Base-by-base conservation (phyloP, 2,113 vertebrate genomes). In the Copsychus sechellarum region DNA sequence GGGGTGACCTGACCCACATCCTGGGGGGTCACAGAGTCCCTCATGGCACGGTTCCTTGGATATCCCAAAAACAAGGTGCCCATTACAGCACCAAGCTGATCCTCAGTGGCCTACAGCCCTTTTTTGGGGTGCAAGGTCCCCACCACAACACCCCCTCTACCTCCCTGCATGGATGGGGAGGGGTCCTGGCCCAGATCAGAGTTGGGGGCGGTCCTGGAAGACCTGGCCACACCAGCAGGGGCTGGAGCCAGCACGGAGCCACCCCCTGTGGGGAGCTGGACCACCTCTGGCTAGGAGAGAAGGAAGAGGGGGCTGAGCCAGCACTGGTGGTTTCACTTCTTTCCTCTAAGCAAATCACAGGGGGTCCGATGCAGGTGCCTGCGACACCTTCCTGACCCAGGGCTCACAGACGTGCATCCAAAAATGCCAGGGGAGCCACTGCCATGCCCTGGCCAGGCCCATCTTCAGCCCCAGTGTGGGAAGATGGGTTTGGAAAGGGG, bases 401-500 rank as follows among this genome's bases (percentile, higher is more conserved):
- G 92, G 95, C 84, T 92, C 11, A 94, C 98, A 98, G 98, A 97
- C 98, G 97, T 67, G 76, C 1, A 38, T 56, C 64, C 77, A 61
- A 22, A 66, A 58, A 66, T 3, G 3, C 77, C 3, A 0, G 9
- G 45, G n/a, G 47, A 58, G 15, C 20, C 0, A 0, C 24, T 11
- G 9, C 54, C 18, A n/a, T 6, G 1, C 19, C 31, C n/a, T 19
- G 3, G 29, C n/a, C 81, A 92, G 81, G 62, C 87, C 54, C 72
- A 73, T 33, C 71, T 38, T 56, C 12, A 3, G 48, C 24, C 61
- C 91, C 77, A 31, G 17, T 25, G 9, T 5, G 3, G 31, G 21
- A 34, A 42, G 17, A 57, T 4, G n/a, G 53, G 34, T 51, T 72
- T 70, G 57, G 19, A 34, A 85, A 51, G 22, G 36, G 22, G 9